Evolutionary conservation across 2,797 vertebrate genomes (phyloP).

Genomic region (Cheirogaleus major): DNA sequence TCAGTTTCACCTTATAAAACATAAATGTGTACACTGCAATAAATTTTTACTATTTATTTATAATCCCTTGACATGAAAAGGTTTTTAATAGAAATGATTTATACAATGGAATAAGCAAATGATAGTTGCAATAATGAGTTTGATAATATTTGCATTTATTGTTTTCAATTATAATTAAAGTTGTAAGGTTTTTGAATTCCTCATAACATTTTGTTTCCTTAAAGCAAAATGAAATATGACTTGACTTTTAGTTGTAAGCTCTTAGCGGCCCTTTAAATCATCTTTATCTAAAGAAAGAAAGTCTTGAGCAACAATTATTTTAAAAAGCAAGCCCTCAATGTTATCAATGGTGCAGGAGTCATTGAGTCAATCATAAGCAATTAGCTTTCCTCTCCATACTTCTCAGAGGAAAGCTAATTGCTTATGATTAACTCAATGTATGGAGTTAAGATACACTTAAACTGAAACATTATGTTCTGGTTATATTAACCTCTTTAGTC

Average conservation of each 20-base stretch:
- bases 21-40: not conserved
- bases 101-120: not conserved
- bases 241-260: slow-evolving; percentile 3
- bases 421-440: too few species aligned
- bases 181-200: slow-evolving; percentile 52
- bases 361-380: slow-evolving; percentile 56
- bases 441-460: slow-evolving; percentile 26
- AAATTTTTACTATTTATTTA: not conserved
- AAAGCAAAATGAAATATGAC: slow-evolving; percentile 48
- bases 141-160: not conserved
- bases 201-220: not conserved
- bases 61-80: not conserved
- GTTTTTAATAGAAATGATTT: slow-evolving; percentile 29
- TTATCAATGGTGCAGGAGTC: not conserved
- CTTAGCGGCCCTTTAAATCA: not conserved
- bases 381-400: slow-evolving; percentile 63
- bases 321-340: not conserved
- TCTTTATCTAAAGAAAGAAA: not conserved
- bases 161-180: slow-evolving; percentile 62
- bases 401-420: too few species aligned
- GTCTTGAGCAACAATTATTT: not conserved
- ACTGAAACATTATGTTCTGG: slow-evolving; percentile 32
- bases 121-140: not conserved
- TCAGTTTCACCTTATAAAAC: not conserved
- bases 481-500: not conserved